These are phyloP conservation scores for Notiomystis cincta DNA, from an alignment of 2,113 vertebrate genomes.

Conservation along the genomic window DNA sequence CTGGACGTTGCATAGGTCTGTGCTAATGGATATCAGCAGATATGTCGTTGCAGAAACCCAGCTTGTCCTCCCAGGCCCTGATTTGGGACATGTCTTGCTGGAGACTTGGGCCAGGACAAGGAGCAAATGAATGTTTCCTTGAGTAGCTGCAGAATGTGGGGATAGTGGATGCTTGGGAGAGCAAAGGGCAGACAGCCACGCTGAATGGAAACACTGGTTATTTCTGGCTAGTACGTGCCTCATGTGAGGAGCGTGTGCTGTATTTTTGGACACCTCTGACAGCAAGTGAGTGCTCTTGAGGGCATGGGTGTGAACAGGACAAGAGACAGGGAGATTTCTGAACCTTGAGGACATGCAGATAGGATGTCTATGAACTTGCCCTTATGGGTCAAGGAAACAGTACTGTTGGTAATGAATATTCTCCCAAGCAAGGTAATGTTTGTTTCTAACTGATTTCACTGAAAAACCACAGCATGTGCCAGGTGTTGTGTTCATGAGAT, in stretches of 20 bases:
- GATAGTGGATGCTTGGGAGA: conserved; percentile 6
- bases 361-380: neutral
- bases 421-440: neutral
- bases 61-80: conserved; percentile 2
- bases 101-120: neutral
- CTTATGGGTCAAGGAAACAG: neutral
- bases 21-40: neutral
- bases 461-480: neutral
- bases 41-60: neutral
- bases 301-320: neutral
- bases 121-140: conserved; percentile 20
- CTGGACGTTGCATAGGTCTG: neutral
- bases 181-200: neutral
- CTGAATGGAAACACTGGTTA: conserved; percentile 32
- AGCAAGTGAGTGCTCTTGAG: neutral
- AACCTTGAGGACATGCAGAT: neutral
- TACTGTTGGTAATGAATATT: neutral
- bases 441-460: neutral
- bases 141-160: neutral
- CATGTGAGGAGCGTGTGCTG: neutral
- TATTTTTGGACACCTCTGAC: conserved; percentile 24
- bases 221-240: conserved; percentile 16
- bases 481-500: neutral
- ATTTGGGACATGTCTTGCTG: conserved; percentile 14
- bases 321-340: neutral